Evolutionary conservation across 1,140 invertebrate genomes (phyloP).

Genomic region (Scaptomyza montana): DNA sequence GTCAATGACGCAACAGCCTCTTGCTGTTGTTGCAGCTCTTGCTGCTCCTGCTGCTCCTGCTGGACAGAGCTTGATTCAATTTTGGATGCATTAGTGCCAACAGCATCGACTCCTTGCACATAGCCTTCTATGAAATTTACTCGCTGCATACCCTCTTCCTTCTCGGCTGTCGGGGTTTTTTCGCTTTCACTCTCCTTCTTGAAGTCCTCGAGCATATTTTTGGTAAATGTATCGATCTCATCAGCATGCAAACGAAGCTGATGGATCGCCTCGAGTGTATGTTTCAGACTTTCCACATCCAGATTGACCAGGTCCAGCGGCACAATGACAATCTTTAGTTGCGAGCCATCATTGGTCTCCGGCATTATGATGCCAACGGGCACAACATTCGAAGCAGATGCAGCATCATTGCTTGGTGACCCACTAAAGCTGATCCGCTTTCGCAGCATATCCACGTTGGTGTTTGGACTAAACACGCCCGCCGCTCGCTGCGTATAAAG

Average conservation of each 20-base stretch:
- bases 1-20: not conserved
- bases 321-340: slow-evolving; percentile 75
- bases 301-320: slow-evolving; percentile 60
- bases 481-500: slow-evolving; percentile 37
- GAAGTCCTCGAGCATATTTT: slow-evolving; percentile 62
- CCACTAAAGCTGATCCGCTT: slow-evolving; percentile 59
- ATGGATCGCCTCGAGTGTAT: slow-evolving; percentile 55
- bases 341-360: slow-evolving; percentile 30
- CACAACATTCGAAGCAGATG: slow-evolving; percentile 18
- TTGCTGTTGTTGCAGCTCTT: not conserved
- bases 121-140: slow-evolving; percentile 29
- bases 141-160: not conserved
- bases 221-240: slow-evolving; percentile 61
- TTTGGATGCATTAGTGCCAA: not conserved
- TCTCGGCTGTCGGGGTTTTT: not conserved
- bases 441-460: slow-evolving; percentile 45
- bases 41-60: not conserved
- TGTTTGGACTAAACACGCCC: slow-evolving; percentile 40
- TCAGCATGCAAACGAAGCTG: slow-evolving; percentile 52
- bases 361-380: slow-evolving; percentile 64
- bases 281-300: slow-evolving; percentile 46
- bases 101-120: slow-evolving; percentile 37
- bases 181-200: slow-evolving; percentile 11
- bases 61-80: not conserved
- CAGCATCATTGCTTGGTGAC: not conserved